phyloP scores from a whole-genome alignment of 30 jellyfish, hydroid and myxozoan genomes.

The Aurelia sp. region DNA sequence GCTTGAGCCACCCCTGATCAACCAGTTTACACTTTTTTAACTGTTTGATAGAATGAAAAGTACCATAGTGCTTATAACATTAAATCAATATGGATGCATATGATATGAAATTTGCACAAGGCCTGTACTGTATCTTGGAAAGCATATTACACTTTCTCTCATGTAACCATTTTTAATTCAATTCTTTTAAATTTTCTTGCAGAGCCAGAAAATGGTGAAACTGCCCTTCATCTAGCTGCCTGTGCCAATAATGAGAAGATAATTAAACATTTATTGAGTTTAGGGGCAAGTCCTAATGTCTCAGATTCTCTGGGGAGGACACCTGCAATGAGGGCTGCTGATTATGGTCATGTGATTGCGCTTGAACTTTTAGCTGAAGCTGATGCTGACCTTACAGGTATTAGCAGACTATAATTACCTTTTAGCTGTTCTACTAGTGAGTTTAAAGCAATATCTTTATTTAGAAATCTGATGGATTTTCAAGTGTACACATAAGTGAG shows the following conservation, averaged over 20 bases:
- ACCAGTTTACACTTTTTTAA: too few species aligned
- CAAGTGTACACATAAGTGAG: too few species aligned
- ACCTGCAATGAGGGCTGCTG: slow-evolving; percentile 95
- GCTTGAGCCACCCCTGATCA: too few species aligned
- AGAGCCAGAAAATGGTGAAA: slow-evolving; percentile 86
- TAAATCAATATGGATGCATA: too few species aligned
- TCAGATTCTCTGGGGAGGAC: slow-evolving; percentile 84
- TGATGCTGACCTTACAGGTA: slow-evolving; percentile 92
- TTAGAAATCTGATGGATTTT: too few species aligned
- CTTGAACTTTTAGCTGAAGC: slow-evolving; percentile 73
- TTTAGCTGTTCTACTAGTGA: too few species aligned
- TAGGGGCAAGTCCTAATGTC: slow-evolving; percentile 93
- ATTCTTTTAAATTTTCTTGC: neutral
- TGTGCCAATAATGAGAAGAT: slow-evolving; percentile 81
- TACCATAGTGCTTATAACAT: too few species aligned
- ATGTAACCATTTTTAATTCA: neutral
- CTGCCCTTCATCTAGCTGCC: slow-evolving; percentile 94
- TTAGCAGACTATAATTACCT: neutral
- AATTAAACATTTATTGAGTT: slow-evolving; percentile 61
- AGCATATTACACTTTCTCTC: too few species aligned
- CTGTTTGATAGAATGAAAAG: too few species aligned
- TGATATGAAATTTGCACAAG: too few species aligned
- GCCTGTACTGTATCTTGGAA: too few species aligned
- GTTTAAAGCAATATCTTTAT: too few species aligned
- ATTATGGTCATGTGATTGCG: slow-evolving; percentile 91